phyloP scores from a whole-genome alignment of 1,140 invertebrate genomes.

The Lethocerus indicus region DNA sequence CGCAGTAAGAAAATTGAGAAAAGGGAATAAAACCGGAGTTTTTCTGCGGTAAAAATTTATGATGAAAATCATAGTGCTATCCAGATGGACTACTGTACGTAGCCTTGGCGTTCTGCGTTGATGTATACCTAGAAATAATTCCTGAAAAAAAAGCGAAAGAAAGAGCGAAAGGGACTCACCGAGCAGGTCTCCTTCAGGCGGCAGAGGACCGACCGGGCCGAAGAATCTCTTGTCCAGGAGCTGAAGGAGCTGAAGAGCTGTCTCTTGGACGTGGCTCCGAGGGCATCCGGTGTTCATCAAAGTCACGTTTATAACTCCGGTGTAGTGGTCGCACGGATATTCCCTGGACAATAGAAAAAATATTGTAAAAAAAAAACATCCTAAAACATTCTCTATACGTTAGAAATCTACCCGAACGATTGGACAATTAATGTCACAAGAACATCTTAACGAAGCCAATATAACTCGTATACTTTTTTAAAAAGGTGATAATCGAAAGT shows the following conservation, averaged over 20 bases:
- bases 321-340: constrained; percentile 97
- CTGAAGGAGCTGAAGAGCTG: constrained; percentile 83
- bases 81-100: too few relatives aligned
- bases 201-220: constrained; percentile 52
- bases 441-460: not conserved
- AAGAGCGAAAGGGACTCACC: constrained; percentile 16
- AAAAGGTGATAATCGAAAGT: too few relatives aligned
- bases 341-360: constrained; percentile 43
- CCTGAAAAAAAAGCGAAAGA: too few relatives aligned
- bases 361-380: not conserved
- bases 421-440: not conserved
- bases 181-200: constrained; percentile 19
- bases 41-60: too few relatives aligned
- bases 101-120: too few relatives aligned
- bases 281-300: constrained; percentile 91
- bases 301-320: constrained; percentile 92
- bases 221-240: constrained; percentile 91
- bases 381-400: too few relatives aligned
- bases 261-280: constrained; percentile 76
- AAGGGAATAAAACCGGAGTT: too few relatives aligned
- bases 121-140: too few relatives aligned
- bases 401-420: too few relatives aligned
- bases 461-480: not conserved
- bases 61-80: too few relatives aligned
- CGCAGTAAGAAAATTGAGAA: too few relatives aligned